These are phyloP conservation scores for Ispidina picta DNA, from an alignment of 2,797 vertebrate species.

Conservation along the genomic window DNA sequence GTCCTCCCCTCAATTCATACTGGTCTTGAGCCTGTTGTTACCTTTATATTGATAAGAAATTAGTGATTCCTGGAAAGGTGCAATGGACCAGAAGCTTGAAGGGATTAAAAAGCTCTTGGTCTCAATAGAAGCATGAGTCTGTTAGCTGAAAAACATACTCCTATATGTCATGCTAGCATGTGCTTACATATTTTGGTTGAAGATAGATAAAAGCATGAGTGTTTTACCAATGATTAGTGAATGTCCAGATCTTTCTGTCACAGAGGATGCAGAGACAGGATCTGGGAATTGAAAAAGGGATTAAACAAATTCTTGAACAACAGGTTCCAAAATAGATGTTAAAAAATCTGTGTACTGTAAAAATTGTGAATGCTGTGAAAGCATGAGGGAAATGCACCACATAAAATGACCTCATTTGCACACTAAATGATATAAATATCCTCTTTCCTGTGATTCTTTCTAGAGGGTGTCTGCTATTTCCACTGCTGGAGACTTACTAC, in stretches of 20 bases:
- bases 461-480: not conserved
- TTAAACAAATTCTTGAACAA: not conserved
- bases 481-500: not conserved
- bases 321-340: not conserved
- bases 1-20: not conserved
- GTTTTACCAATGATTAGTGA: not conserved
- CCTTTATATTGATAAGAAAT: not conserved
- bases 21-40: not conserved
- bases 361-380: not conserved
- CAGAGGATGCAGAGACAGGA: not conserved
- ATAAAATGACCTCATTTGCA: not conserved
- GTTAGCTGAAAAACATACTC: not conserved
- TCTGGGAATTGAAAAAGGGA: not conserved
- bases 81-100: not conserved
- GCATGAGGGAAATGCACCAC: not conserved
- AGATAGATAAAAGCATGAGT: not conserved
- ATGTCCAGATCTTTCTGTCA: not conserved
- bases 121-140: not conserved
- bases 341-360: not conserved
- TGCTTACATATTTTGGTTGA: not conserved
- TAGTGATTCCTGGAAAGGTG: not conserved
- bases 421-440: not conserved
- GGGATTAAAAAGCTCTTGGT: not conserved
- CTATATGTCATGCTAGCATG: accelerated
- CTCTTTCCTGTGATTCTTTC: not conserved